Evolutionary conservation across 2,797 vertebrate species (phyloP).

Genomic region (Diceros bicornis): DNA sequence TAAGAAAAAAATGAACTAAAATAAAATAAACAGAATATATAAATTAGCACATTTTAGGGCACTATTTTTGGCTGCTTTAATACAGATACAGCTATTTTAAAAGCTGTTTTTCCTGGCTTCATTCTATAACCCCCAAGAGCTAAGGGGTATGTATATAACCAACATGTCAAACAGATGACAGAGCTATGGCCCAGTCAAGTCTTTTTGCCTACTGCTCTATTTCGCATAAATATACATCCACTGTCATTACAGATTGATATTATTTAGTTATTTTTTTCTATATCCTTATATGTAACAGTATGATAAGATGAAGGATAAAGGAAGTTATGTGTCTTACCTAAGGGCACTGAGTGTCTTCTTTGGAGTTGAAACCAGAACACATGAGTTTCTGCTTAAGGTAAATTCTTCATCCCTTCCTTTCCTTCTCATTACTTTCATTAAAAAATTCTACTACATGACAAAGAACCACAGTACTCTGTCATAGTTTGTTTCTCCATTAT

Average conservation of each 20-base stretch:
- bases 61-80: constrained; percentile 52
- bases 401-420: constrained; percentile 18
- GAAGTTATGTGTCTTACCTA: background rate
- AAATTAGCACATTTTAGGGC: constrained; percentile 58
- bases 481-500: background rate
- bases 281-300: background rate
- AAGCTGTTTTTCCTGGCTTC: background rate
- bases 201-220: background rate
- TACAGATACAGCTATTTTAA: constrained; percentile 56
- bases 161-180: background rate
- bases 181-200: background rate
- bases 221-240: background rate
- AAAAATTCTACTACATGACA: background rate
- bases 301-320: constrained; percentile 17
- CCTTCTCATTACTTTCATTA: constrained; percentile 37
- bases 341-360: background rate
- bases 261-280: background rate
- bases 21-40: background rate
- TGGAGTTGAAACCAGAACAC: background rate
- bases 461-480: background rate
- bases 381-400: background rate
- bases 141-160: background rate
- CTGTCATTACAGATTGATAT: background rate
- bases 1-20: constrained; percentile 56
- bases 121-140: background rate